These are phyloP conservation scores for Frankliniella fusca DNA, from an alignment of 2,888 invertebrate genomes.

Conservation along the genomic window DNA sequence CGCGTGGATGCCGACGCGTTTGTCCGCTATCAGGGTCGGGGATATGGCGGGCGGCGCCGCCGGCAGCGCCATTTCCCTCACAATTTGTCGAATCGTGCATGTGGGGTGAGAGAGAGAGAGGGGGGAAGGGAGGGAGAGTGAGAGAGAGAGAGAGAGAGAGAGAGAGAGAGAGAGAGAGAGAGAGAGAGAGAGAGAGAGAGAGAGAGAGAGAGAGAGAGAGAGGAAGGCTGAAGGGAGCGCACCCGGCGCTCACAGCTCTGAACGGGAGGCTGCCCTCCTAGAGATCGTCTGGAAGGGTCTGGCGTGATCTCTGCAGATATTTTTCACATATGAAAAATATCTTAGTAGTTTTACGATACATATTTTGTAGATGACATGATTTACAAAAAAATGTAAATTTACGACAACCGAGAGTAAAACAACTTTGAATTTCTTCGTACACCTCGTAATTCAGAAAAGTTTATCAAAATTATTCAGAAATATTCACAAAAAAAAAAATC, in stretches of 20 bases:
- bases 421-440: too few species aligned
- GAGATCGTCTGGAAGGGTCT: too few species aligned
- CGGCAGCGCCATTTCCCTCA: background rate
- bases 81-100: background rate
- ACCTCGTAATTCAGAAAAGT: too few species aligned
- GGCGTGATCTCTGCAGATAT: too few species aligned
- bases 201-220: background rate
- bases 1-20: background rate
- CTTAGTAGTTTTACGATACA: too few species aligned
- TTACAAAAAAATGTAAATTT: background rate
- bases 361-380: background rate
- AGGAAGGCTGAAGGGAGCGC: background rate
- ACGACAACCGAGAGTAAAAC: background rate
- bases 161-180: background rate
- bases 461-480: too few species aligned
- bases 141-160: background rate
- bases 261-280: background rate
- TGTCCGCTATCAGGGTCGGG: background rate
- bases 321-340: too few species aligned
- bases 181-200: background rate
- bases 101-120: background rate
- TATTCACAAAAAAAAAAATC: too few species aligned
- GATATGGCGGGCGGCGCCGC: background rate
- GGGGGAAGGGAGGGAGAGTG: background rate
- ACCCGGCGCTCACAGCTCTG: background rate